Percentiles rank a stretch among this genome's conserved stretches.
phyloP scores from a whole-genome alignment of 1,140 invertebrate species.

The Caenorhabditis inopinata region DNA sequence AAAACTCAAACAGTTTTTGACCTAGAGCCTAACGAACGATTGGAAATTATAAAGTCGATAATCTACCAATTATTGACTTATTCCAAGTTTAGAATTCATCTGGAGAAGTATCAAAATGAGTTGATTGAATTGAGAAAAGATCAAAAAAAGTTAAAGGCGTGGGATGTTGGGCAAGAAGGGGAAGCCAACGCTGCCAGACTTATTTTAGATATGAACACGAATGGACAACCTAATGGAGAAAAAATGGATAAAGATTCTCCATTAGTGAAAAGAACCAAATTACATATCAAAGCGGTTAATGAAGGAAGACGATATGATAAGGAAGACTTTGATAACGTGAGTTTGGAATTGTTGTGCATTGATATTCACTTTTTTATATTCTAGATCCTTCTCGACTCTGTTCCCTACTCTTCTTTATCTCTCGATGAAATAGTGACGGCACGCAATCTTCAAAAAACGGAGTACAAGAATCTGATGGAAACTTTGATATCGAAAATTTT shows the following conservation, averaged over 20 bases:
- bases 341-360: not conserved
- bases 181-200: not conserved
- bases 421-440: conserved; percentile 41
- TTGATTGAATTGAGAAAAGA: conserved; percentile 26
- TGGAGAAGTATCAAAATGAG: conserved; percentile 27
- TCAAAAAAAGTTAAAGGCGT: conserved; percentile 33
- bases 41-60: conserved; percentile 37
- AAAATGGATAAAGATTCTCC: not conserved
- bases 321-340: conserved; percentile 6
- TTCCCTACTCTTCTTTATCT: conserved; percentile 26
- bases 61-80: conserved; percentile 43
- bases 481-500: not conserved
- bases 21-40: conserved; percentile 33
- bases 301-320: conserved; percentile 11
- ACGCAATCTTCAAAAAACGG: conserved; percentile 40
- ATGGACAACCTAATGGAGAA: not conserved
- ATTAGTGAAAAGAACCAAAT: not conserved
- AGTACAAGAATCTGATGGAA: conserved; percentile 13
- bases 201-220: not conserved
- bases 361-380: not conserved
- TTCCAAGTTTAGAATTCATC: conserved; percentile 1
- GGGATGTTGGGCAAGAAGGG: conserved; percentile 34
- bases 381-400: conserved; percentile 37
- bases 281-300: not conserved
- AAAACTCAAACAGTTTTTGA: conserved; percentile 41